These are phyloP conservation scores for Cantharis rufa DNA, from an alignment of 2,888 invertebrate genomes.

Conservation along the genomic window DNA sequence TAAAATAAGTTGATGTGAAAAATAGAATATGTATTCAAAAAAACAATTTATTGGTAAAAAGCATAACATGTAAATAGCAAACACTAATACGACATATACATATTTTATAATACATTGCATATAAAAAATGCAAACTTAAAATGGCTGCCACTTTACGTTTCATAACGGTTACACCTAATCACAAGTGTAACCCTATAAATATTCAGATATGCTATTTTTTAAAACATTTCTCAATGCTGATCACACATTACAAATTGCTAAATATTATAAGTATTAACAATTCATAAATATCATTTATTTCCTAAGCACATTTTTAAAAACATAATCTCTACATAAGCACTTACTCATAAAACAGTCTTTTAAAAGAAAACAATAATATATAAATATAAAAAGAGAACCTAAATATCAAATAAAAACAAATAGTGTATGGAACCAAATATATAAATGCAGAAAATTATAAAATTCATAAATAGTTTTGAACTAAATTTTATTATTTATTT, in stretches of 20 bases:
- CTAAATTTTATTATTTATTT: neutral
- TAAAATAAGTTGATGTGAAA: neutral
- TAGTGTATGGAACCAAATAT: neutral
- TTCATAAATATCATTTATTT: constrained; percentile 23
- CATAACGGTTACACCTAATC: neutral
- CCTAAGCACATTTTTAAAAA: constrained; percentile 8
- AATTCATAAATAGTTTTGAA: neutral
- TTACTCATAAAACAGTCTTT: constrained; percentile 18
- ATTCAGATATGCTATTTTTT: constrained; percentile 8
- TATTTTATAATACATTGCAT: constrained; percentile 25
- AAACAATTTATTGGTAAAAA: constrained; percentile 19
- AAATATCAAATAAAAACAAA: neutral
- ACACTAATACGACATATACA: constrained; percentile 36
- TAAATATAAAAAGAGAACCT: constrained; percentile 1
- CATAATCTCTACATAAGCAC: constrained; percentile 11
- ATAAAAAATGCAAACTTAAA: constrained; percentile 11
- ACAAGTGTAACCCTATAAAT: neutral
- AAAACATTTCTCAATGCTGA: constrained; percentile 6
- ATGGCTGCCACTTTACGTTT: constrained; percentile 17
- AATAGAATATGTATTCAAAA: neutral
- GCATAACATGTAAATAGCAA: constrained; percentile 33
- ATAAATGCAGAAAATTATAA: neutral
- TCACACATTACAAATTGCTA: constrained; percentile 16
- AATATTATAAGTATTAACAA: constrained; percentile 16
- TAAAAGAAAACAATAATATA: constrained; percentile 5